Conservation (phyloP, 2,113 vertebrate genomes). For the Eurypyga helias region DNA sequence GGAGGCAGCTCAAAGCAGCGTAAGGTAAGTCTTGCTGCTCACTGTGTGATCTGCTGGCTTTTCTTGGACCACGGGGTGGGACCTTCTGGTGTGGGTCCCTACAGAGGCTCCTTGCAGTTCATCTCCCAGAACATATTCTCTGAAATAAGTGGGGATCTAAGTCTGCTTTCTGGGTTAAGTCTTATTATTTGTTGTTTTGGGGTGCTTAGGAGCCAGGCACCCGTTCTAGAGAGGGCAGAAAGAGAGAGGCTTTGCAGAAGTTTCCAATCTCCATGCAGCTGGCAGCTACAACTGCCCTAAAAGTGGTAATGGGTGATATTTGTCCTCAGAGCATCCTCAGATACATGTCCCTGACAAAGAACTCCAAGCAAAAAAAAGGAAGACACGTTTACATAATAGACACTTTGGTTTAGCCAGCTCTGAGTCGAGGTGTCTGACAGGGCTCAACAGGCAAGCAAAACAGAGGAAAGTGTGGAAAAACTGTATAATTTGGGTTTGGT, state of each 20-base stretch:
- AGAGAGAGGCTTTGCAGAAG: not conserved
- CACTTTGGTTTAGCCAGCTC: not conserved
- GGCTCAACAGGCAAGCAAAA: not conserved
- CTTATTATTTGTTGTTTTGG: not conserved
- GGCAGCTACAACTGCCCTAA: not conserved
- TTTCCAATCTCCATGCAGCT: not conserved
- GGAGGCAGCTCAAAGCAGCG: not conserved
- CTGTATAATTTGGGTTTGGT: rapidly evolving
- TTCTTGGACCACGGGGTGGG: not conserved
- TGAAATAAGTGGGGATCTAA: not conserved
- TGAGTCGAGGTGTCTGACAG: not conserved
- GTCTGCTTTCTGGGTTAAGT: not conserved
- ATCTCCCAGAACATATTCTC: not conserved
- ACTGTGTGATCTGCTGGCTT: not conserved
- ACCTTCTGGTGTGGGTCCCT: not conserved
- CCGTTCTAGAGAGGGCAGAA: not conserved
- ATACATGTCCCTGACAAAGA: not conserved
- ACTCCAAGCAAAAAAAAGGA: not conserved
- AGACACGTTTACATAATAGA: not conserved
- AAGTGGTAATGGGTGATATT: not conserved
- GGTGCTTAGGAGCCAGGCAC: not conserved
- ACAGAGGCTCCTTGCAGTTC: not conserved
- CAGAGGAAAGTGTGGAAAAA: not conserved
- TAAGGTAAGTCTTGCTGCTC: not conserved
- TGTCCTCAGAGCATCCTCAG: not conserved